These are phyloP conservation scores for Leptinotarsa undecemlineata DNA, from an alignment of 1,140 invertebrate genomes.

Conservation along the genomic window DNA sequence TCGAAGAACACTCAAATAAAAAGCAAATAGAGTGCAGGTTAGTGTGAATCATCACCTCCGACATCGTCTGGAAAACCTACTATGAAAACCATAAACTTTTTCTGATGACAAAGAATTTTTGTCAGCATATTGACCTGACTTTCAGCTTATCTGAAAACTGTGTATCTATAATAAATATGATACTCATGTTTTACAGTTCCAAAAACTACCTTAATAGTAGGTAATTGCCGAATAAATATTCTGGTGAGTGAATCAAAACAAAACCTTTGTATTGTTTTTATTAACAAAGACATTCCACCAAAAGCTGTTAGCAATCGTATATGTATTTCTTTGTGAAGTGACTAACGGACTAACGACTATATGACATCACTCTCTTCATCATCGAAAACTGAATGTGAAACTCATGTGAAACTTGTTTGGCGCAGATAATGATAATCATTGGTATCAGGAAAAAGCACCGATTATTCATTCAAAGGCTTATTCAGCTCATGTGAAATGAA, in stretches of 20 bases:
- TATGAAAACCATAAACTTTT: too few species aligned
- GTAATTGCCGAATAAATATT: background rate
- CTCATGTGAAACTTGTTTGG: background rate
- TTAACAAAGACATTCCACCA: background rate
- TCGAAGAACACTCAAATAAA: too few species aligned
- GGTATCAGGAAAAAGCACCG: background rate
- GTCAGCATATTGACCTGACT: too few species aligned
- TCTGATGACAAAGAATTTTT: too few species aligned
- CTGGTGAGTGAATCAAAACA: background rate
- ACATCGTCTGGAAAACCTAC: too few species aligned
- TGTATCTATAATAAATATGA: too few species aligned
- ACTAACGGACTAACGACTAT: background rate
- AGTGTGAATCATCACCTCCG: too few species aligned
- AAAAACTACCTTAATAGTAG: background rate
- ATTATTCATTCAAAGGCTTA: conserved; percentile 6
- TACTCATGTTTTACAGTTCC: too few species aligned
- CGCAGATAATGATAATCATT: background rate
- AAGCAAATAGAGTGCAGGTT: too few species aligned
- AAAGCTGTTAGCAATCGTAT: background rate
- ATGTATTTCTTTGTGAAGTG: background rate
- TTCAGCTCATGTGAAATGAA: conserved; percentile 5
- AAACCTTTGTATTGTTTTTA: background rate
- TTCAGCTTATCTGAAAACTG: too few species aligned
- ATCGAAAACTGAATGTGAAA: background rate
- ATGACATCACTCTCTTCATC: background rate